Base-by-base conservation (phyloP, 1,140 invertebrate genomes). In the Theocolax elegans region DNA sequence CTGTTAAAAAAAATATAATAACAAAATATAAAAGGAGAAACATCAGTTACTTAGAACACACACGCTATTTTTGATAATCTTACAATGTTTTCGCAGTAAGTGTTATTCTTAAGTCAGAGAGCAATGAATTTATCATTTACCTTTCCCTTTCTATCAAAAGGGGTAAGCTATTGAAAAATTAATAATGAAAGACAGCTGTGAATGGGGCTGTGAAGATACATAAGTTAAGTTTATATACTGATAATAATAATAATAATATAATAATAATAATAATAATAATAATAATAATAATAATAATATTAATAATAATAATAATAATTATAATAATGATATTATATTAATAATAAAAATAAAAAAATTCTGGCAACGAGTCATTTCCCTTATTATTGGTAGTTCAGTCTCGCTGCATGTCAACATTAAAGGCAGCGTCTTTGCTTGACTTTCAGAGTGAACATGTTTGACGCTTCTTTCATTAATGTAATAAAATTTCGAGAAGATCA, bases 101-200 rank as follows among this genome's bases (percentile, higher is more conserved):
- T 53, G 66, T 44, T 65, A 66, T 44, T 12, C 27, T 59, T 67
- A 72, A 66, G 58, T 54, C 3, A 72, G 58, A 72, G 71, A 72
- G 71, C 71, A 62, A 49, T 42, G 10, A 44, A 7, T 62, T 35
- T 35, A 35, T 35, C 31, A 35, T 35, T 35, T 35, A 35, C 10
- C 9, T 38, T 21, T 19, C 49, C n/a, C 40, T 44, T 65, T 51
- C 9, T 17, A 51, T 58, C 19, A 23, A 40, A 60, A 51, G 8
- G 29, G 17, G 54, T 54, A 71, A 40, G n/a, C 17, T 15, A 51
- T 51, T 35, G 60, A 40, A 63, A 56, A 21, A 56, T 54, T 35
- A 19, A 49, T 21, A 60, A 62, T 69, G 46, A 56, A 70, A 46
- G 27, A 49, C 59, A 71, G 62, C 54, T n/a, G 8, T 21, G 10